Evolutionary conservation across 2,888 invertebrate genomes (phyloP).

Genomic region (Agonopterix heracliana): DNA sequence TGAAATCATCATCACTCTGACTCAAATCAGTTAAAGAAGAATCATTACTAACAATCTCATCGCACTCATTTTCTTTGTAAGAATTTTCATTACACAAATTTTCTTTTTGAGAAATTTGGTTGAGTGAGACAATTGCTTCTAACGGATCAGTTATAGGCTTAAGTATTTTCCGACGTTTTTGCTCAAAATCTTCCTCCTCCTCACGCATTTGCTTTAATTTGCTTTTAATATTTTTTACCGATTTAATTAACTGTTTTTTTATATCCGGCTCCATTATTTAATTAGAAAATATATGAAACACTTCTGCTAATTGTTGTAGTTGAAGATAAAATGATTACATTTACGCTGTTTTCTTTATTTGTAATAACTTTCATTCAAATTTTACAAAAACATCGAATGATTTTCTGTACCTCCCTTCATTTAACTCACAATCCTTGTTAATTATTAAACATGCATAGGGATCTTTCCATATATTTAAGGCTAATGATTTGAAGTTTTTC

Average conservation of each 20-base stretch:
- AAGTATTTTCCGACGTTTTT: conserved; percentile 1
- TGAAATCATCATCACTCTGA: no score
- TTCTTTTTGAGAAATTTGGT: no score
- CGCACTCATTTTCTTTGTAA: no score
- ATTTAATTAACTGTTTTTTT: conserved; percentile 6
- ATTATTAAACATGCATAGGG: conserved; percentile 14
- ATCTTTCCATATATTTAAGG: conserved; percentile 12
- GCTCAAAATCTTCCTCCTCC: background rate
- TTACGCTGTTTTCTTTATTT: no score
- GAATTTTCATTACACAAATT: no score
- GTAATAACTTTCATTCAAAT: no score
- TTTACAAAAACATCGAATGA: conserved; percentile 1
- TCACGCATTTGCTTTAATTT: conserved; percentile 4
- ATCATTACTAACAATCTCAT: no score
- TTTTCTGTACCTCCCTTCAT: conserved; percentile 5
- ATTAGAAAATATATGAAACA: no score
- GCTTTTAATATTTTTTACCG: conserved; percentile 4
- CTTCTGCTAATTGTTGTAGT: no score
- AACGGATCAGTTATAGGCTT: conserved; percentile 5
- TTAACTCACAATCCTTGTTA: conserved; percentile 16
- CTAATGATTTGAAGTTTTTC: conserved; percentile 17
- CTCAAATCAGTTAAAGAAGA: no score
- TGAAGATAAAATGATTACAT: no score
- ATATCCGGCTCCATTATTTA: background rate
- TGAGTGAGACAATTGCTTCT: background rate